Evolutionary conservation across 92 coral and sea anemone species (phyloP).

Genomic region (Epizoanthus scotinus): DNA sequence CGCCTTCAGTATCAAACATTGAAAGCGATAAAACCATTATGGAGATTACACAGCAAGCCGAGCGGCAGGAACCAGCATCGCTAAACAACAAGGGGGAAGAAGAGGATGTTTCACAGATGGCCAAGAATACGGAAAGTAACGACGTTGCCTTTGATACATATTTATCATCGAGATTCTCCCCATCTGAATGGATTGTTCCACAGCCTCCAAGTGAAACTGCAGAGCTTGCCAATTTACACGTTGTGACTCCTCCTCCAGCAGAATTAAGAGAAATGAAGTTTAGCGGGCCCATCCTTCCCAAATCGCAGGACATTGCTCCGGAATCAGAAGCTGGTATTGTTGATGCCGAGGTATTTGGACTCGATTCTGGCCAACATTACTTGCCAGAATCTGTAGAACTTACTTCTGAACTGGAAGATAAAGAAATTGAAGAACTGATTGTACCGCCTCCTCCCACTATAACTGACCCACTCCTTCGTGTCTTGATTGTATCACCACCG

Average conservation of each 20-base stretch:
- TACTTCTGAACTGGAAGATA: constrained; percentile 41
- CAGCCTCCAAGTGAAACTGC: constrained; percentile 72
- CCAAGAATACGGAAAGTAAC: neutral
- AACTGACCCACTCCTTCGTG: constrained; percentile 24
- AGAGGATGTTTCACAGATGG: neutral
- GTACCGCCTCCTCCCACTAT: constrained; percentile 76
- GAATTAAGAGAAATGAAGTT: constrained; percentile 29
- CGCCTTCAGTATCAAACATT: neutral
- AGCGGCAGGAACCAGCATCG: neutral
- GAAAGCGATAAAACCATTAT: neutral
- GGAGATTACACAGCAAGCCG: neutral
- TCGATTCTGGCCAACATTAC: constrained; percentile 9
- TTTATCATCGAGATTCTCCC: constrained; percentile 47
- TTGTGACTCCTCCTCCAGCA: constrained; percentile 75
- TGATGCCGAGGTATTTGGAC: constrained; percentile 5
- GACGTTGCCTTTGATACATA: constrained; percentile 8
- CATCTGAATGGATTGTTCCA: constrained; percentile 75
- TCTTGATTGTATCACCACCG: constrained; percentile 36
- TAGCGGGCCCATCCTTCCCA: neutral
- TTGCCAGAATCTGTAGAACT: constrained; percentile 27
- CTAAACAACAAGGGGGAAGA: neutral
- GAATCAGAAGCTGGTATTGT: neutral
- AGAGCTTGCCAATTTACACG: constrained; percentile 61
- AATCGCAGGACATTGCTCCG: neutral
- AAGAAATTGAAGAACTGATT: constrained; percentile 58